These are phyloP conservation scores for Andrena fulva DNA, from an alignment of 2,888 invertebrate genomes.

Conservation along the genomic window DNA sequence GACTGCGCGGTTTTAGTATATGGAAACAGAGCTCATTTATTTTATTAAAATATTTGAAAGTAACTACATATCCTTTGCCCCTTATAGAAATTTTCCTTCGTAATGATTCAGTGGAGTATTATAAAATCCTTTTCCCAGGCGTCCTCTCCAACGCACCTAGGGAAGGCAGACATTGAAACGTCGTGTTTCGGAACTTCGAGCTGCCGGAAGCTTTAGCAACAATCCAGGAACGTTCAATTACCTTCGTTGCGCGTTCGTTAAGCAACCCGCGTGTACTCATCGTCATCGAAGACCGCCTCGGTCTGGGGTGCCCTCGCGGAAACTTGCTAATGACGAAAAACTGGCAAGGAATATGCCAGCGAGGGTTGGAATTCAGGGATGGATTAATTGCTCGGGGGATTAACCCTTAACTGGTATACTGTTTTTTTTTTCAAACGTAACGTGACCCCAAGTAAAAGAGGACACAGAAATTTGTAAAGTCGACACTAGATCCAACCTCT, in stretches of 20 bases:
- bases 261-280: slow-evolving; percentile 36
- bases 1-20: too few species aligned
- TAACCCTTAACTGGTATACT: background rate
- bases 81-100: too few species aligned
- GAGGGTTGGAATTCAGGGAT: background rate
- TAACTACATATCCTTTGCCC: too few species aligned
- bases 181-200: slow-evolving; percentile 7
- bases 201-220: slow-evolving; percentile 56
- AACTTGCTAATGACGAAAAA: slow-evolving; percentile 1
- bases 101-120: too few species aligned
- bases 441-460: too few species aligned
- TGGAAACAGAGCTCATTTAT: too few species aligned
- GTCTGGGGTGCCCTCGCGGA: background rate
- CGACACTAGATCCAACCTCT: too few species aligned
- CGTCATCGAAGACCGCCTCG: background rate
- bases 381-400: background rate
- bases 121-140: too few species aligned
- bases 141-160: background rate
- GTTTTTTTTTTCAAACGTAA: too few species aligned
- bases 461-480: too few species aligned
- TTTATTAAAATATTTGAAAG: too few species aligned
- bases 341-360: background rate
- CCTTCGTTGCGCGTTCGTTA: slow-evolving; percentile 44
- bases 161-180: slow-evolving; percentile 5
- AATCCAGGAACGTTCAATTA: slow-evolving; percentile 42